Percentiles rank a stretch among this genome's conserved stretches.
Evolutionary conservation across 2,797 vertebrate genomes (phyloP).

Genomic region (Hippopotamyrus pictus): DNA sequence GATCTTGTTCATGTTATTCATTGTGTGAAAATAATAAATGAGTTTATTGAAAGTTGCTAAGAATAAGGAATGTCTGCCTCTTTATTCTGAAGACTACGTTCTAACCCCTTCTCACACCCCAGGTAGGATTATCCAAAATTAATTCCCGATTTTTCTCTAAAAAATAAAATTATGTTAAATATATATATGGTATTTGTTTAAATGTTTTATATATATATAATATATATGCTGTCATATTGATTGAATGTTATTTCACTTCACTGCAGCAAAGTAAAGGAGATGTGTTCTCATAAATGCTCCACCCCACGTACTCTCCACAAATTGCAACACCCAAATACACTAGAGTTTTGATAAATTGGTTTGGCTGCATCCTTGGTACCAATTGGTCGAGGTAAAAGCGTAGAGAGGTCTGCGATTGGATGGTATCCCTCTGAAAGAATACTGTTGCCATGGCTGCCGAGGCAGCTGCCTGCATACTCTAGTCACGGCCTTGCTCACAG

Average conservation of each 20-base stretch:
- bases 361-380: slow-evolving; percentile 60
- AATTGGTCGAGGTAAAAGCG: slow-evolving; percentile 61
- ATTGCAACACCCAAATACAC: slow-evolving; percentile 49
- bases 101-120: background rate
- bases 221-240: background rate
- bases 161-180: background rate
- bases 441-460: slow-evolving; percentile 78
- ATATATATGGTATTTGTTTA: background rate
- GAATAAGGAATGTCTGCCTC: background rate
- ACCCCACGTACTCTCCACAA: slow-evolving; percentile 22
- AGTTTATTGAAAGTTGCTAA: slow-evolving; percentile 65
- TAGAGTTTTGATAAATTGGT: slow-evolving; percentile 58
- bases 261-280: background rate
- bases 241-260: background rate
- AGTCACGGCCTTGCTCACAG: slow-evolving; percentile 39
- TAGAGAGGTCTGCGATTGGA: slow-evolving; percentile 68
- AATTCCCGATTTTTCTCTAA: background rate
- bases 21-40: slow-evolving; percentile 99
- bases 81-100: background rate
- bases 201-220: too few relatives aligned
- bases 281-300: background rate
- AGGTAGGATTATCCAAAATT: background rate
- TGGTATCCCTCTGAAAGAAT: slow-evolving; percentile 71
- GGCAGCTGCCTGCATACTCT: slow-evolving; percentile 74
- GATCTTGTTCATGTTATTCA: slow-evolving; percentile 99